Percentiles rank a stretch among this genome's conserved stretches.
These are phyloP conservation scores for Paraescarpia echinospica DNA, from an alignment of 1,140 invertebrate genomes.

Conservation along the genomic window DNA sequence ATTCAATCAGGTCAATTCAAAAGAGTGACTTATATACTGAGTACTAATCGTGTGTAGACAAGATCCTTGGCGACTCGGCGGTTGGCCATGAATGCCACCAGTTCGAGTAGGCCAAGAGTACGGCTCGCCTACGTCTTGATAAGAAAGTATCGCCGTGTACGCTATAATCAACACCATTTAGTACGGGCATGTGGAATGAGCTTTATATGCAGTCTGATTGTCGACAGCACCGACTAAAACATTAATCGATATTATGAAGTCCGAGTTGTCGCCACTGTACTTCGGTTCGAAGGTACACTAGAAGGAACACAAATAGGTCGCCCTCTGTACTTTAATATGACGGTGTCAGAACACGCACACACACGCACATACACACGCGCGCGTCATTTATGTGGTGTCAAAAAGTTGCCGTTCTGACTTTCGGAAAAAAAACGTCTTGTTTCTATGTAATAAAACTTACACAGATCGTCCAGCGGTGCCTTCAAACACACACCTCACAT, in stretches of 20 bases:
- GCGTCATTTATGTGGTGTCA: too few species aligned
- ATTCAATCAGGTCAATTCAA: not conserved
- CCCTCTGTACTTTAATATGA: not conserved
- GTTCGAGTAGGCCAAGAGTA: not conserved
- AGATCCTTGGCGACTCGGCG: not conserved
- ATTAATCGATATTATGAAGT: not conserved
- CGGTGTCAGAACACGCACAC: not conserved
- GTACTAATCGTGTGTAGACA: not conserved
- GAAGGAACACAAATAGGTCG: not conserved
- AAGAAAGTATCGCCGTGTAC: not conserved
- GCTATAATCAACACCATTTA: not conserved
- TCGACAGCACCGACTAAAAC: not conserved
- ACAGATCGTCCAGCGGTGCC: not conserved
- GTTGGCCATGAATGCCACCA: not conserved
- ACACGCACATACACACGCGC: too few species aligned
- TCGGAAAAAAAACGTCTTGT: not conserved
- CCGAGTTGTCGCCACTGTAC: not conserved
- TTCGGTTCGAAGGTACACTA: not conserved
- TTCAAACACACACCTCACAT: not conserved
- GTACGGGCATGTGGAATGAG: not conserved
- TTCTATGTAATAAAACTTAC: not conserved
- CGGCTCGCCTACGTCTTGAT: not conserved
- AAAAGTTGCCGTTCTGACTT: not conserved
- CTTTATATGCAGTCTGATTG: not conserved
- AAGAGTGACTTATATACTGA: not conserved